Percentiles rank a stretch among this genome's conserved stretches.
phyloP scores from a whole-genome alignment of 2,888 invertebrate genomes.

The Calephelis perditalis region DNA sequence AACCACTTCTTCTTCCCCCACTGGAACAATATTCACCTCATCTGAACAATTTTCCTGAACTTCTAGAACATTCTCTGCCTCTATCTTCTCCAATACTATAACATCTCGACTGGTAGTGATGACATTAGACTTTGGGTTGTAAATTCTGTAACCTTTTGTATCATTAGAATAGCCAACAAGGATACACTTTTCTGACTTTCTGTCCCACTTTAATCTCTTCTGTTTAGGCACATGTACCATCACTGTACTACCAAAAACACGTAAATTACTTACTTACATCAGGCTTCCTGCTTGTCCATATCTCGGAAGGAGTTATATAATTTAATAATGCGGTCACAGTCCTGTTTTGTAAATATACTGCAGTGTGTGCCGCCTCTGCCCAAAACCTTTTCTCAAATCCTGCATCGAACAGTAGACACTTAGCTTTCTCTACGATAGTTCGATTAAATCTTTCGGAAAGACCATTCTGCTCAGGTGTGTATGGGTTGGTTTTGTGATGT shows the following conservation, averaged over 20 bases:
- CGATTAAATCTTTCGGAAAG: too few relatives aligned
- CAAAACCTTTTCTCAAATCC: slow-evolving; percentile 1
- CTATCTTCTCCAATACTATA: slow-evolving; percentile 22
- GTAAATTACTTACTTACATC: slow-evolving; percentile 28
- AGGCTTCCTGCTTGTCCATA: slow-evolving; percentile 18
- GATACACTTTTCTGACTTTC: slow-evolving; percentile 28
- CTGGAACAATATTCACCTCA: slow-evolving; percentile 30
- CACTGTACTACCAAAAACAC: slow-evolving; percentile 27
- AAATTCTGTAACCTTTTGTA: slow-evolving; percentile 30
- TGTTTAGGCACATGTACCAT: slow-evolving; percentile 30
- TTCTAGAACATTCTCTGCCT: slow-evolving; percentile 25
- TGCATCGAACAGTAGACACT: slow-evolving; percentile 21
- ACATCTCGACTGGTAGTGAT: slow-evolving; percentile 31
- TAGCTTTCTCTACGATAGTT: background rate
- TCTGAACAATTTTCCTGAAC: slow-evolving; percentile 24
- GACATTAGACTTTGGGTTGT: slow-evolving; percentile 26
- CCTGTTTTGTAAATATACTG: too few relatives aligned
- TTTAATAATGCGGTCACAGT: too few relatives aligned
- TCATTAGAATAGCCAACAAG: slow-evolving; percentile 13
- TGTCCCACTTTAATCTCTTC: slow-evolving; percentile 32
- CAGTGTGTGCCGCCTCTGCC: too few relatives aligned
- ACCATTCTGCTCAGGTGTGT: background rate
- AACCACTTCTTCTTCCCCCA: slow-evolving; percentile 27
- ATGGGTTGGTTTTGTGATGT: slow-evolving; percentile 1
- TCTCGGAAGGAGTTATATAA: background rate